phyloP scores from a whole-genome alignment of 2,113 vertebrate genomes.

The Cebus imitator region DNA sequence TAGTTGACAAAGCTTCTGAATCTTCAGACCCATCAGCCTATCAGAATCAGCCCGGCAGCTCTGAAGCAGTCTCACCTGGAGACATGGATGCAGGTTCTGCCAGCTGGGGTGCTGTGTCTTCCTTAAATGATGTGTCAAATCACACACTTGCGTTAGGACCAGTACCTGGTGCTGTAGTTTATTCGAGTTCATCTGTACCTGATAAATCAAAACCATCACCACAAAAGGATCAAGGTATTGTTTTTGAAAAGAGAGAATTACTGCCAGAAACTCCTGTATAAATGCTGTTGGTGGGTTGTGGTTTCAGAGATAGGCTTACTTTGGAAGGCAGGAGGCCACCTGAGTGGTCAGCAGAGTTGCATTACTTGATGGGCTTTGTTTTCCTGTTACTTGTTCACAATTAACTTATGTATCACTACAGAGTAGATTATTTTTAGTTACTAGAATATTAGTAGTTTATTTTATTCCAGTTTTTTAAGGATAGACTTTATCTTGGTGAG shows the following conservation, averaged over 20 bases:
- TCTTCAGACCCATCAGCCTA: slow-evolving; percentile 92
- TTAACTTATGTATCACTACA: background rate
- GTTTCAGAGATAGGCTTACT: background rate
- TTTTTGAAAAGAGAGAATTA: background rate
- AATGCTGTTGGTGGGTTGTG: background rate
- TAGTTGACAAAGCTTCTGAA: slow-evolving; percentile 96
- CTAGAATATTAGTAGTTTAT: background rate
- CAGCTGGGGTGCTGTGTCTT: slow-evolving; percentile 89
- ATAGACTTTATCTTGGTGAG: slow-evolving; percentile 4
- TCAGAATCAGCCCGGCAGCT: slow-evolving; percentile 89
- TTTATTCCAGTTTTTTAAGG: slow-evolving; percentile 50
- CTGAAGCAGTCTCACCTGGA: slow-evolving; percentile 89
- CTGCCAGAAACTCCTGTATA: background rate
- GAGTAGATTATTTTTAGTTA: background rate
- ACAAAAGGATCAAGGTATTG: slow-evolving; percentile 90
- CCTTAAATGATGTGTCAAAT: slow-evolving; percentile 87
- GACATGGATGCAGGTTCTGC: slow-evolving; percentile 93
- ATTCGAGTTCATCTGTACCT: slow-evolving; percentile 87
- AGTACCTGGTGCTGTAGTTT: slow-evolving; percentile 91
- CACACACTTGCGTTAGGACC: slow-evolving; percentile 90
- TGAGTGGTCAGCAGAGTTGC: too few relatives aligned
- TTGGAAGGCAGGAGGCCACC: background rate
- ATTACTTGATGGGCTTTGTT: background rate
- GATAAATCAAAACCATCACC: slow-evolving; percentile 88
- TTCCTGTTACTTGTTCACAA: background rate